Evolutionary conservation across 92 coral and sea anemone species (phyloP).

Genomic region (Montipora capitata): DNA sequence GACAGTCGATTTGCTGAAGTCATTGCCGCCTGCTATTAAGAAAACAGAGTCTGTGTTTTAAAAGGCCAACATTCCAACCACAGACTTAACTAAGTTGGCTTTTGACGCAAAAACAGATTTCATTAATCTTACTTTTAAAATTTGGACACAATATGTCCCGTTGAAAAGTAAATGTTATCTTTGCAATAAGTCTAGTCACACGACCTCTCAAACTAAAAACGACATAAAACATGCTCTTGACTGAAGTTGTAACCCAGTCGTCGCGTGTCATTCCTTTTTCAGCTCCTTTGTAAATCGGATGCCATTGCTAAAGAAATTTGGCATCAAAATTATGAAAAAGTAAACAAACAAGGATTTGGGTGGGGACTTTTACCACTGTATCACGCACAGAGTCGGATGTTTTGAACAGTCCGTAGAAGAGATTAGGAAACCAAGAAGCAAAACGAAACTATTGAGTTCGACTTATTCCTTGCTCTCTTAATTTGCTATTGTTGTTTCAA

Average conservation of each 20-base stretch:
- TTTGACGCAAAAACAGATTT: conserved; percentile 37
- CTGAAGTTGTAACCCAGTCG: conserved; percentile 1
- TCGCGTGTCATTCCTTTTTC: conserved; percentile 9
- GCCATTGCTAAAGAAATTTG: not conserved
- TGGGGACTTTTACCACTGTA: no score
- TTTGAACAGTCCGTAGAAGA: no score
- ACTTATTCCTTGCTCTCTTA: no score
- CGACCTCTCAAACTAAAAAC: conserved; percentile 2
- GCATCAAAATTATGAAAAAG: no score
- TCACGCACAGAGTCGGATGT: no score
- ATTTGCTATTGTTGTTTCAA: no score
- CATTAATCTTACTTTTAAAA: conserved; percentile 15
- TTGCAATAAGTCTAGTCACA: not conserved
- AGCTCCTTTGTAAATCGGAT: not conserved
- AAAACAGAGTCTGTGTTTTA: not conserved
- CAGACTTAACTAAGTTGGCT: not conserved
- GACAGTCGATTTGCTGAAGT: not conserved
- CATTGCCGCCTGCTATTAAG: not conserved
- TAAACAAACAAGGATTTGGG: no score
- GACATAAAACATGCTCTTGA: conserved; percentile 40
- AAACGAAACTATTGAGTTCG: no score
- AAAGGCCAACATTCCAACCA: conserved; percentile 11
- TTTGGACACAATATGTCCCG: conserved; percentile 21
- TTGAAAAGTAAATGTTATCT: conserved; percentile 51
- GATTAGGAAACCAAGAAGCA: no score